Conservation (phyloP, 2,888 invertebrate genomes). For the Ypsolopha scabrella region DNA sequence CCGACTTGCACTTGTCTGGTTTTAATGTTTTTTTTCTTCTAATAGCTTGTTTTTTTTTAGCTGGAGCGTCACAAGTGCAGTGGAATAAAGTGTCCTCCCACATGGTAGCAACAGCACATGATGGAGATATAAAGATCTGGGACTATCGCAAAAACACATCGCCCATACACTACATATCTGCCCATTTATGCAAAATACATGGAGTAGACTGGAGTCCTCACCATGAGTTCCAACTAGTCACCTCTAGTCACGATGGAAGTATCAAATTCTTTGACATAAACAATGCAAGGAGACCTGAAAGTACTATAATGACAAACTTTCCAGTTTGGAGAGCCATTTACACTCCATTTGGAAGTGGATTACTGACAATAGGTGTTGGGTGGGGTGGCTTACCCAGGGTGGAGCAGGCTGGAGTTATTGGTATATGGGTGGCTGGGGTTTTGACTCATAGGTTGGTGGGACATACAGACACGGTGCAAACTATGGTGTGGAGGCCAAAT, state of each 20-base stretch:
- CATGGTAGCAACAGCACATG: conserved; percentile 93
- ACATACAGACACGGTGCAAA: conserved; percentile 93
- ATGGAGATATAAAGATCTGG: conserved; percentile 96
- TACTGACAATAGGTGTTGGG: conserved; percentile 93
- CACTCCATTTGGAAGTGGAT: conserved; percentile 93
- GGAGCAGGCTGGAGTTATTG: conserved; percentile 76
- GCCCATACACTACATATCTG: conserved; percentile 93
- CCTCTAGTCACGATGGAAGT: conserved; percentile 95
- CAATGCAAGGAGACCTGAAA: conserved; percentile 87
- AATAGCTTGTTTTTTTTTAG: conserved; percentile 37
- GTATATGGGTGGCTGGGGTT: conserved; percentile 67
- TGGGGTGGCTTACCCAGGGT: conserved; percentile 83
- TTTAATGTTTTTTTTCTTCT: too few relatives aligned
- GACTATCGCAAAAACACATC: conserved; percentile 89
- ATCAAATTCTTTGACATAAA: conserved; percentile 95
- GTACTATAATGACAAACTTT: conserved; percentile 84
- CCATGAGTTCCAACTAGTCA: conserved; percentile 86
- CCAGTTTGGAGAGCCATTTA: conserved; percentile 95
- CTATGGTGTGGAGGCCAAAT: conserved; percentile 93
- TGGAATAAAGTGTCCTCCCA: conserved; percentile 91
- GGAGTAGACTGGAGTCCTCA: conserved; percentile 95
- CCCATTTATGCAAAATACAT: conserved; percentile 89
- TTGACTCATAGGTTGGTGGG: conserved; percentile 94
- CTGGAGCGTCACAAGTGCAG: conserved; percentile 93
- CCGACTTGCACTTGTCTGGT: too few relatives aligned